phyloP scores from a whole-genome alignment of 2,797 vertebrate genomes.

The Falco novaeseelandiae region DNA sequence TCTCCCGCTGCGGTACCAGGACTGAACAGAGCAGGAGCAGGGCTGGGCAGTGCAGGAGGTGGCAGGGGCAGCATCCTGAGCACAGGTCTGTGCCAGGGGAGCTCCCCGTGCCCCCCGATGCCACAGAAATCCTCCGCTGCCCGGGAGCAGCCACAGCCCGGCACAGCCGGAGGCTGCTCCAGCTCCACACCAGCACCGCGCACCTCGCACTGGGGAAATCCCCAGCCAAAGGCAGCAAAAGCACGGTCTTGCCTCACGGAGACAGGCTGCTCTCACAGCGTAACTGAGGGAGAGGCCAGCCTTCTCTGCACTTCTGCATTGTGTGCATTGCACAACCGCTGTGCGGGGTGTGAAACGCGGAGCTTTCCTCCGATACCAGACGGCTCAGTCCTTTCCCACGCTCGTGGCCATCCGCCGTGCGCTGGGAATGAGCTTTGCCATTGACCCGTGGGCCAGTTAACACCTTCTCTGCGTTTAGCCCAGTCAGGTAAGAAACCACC shows the following conservation, averaged over 20 bases:
- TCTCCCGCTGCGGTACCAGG: not conserved
- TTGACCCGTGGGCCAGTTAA: fast-evolving
- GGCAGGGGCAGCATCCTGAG: not conserved
- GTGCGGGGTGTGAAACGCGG: fast-evolving
- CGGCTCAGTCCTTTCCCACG: fast-evolving
- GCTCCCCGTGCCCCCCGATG: fast-evolving
- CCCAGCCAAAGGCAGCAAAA: not conserved
- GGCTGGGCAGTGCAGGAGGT: not conserved
- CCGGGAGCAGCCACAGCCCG: not conserved
- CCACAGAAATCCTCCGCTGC: fast-evolving
- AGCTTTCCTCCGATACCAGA: fast-evolving
- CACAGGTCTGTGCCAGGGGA: fast-evolving
- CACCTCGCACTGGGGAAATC: not conserved
- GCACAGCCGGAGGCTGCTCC: not conserved
- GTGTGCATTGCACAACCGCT: not conserved
- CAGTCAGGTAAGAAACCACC: not conserved
- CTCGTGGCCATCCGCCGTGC: fast-evolving
- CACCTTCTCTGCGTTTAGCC: not conserved
- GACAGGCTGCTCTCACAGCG: fast-evolving
- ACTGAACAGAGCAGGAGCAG: not conserved
- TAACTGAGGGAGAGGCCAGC: not conserved
- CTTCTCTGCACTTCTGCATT: fast-evolving
- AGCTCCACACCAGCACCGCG: fast-evolving
- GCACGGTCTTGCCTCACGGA: not conserved
- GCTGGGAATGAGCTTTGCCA: fast-evolving